These are phyloP conservation scores for Coendou prehensilis DNA, from an alignment of 2,797 vertebrate genomes.

Conservation along the genomic window DNA sequence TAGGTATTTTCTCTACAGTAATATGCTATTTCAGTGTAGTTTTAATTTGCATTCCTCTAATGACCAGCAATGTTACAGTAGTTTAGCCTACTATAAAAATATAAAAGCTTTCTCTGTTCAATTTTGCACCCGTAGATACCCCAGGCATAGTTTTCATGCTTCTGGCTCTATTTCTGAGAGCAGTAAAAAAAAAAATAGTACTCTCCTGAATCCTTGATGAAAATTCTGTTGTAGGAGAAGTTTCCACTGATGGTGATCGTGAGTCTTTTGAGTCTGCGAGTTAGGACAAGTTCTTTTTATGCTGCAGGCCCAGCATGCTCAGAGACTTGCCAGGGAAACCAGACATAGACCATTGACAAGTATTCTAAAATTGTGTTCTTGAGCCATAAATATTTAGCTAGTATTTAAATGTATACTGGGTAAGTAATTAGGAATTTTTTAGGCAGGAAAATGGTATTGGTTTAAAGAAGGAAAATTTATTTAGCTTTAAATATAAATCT, in stretches of 20 bases:
- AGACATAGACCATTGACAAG: not conserved
- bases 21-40: not conserved
- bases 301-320: not conserved
- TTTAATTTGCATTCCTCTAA: not conserved
- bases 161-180: not conserved
- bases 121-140: not conserved
- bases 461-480: not conserved
- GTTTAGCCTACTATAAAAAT: not conserved
- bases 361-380: not conserved
- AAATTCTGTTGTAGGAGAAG: not conserved
- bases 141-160: not conserved
- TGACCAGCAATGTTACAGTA: not conserved
- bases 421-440: not conserved
- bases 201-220: not conserved
- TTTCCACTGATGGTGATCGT: not conserved
- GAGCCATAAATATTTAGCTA: not conserved
- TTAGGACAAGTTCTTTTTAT: not conserved
- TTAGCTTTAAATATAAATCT: constrained; percentile 1
- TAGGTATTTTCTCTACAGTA: not conserved
- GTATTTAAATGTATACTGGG: not conserved
- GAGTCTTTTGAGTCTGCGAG: not conserved
- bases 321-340: not conserved
- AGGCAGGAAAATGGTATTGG: not conserved
- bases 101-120: not conserved
- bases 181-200: not conserved